A percentile compares a stretch with the other conserved stretches of the same genome.
Conservation (phyloP, 2,888 invertebrate species). For the Nematopogon swammerdamellus region DNA sequence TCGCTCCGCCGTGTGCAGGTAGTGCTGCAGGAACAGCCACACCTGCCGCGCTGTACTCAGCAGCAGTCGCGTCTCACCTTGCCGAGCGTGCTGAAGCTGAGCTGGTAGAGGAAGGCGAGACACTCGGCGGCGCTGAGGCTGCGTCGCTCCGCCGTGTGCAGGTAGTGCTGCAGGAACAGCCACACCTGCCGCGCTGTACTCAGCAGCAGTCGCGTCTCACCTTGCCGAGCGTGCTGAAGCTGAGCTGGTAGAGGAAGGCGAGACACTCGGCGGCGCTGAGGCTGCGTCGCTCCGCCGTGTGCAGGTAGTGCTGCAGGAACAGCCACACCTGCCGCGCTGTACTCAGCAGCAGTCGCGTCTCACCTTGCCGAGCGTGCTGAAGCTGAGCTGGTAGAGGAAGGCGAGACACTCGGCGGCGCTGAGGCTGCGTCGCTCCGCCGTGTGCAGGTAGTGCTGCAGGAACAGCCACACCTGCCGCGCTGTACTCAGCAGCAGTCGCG, state of each 20-base stretch:
- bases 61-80: too few relatives aligned
- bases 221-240: background rate
- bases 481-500: constrained; percentile 81
- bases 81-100: too few relatives aligned
- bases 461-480: constrained; percentile 97
- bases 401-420: constrained; percentile 90
- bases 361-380: constrained; percentile 89
- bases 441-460: constrained; percentile 92
- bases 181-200: too few relatives aligned
- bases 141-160: too few relatives aligned
- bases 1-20: constrained; percentile 88
- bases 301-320: too few relatives aligned
- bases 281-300: constrained; percentile 73
- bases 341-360: too few relatives aligned
- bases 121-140: too few relatives aligned
- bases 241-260: constrained; percentile 59
- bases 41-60: constrained; percentile 92
- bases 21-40: constrained; percentile 97
- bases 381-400: constrained; percentile 94
- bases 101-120: too few relatives aligned
- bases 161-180: too few relatives aligned
- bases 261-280: constrained; percentile 78
- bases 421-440: constrained; percentile 82
- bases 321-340: too few relatives aligned
- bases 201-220: background rate